Base-by-base conservation (phyloP, 2,888 invertebrate genomes). In the Phlogophora meticulosa region DNA sequence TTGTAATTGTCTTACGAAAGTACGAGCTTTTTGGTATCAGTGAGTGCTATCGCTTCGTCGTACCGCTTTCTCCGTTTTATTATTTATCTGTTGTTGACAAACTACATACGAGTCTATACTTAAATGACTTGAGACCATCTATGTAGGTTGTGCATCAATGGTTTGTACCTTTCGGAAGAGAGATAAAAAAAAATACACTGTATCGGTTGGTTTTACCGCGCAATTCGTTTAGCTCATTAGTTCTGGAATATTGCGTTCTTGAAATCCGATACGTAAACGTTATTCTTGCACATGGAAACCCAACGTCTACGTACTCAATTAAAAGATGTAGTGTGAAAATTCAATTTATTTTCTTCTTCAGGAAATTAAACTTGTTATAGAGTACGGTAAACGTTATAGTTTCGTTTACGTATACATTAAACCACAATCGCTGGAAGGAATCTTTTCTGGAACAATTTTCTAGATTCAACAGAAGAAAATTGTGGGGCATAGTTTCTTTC, bases 251-350 rank as follows among this genome's bases (percentile, higher is more conserved):
- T 68, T 68, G 72, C 56, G 65, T 65, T 65, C 65, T 67, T 53
- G 60, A 63, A 70, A 79, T 46, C n/a, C 0, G 61, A 65, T 70
- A 63, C 43, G 45, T 76, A 48, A 76, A 76, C 48, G 56, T 74
- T 72, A 53, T 76, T 69, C 52, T 57, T 15, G 43, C 22, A 15
- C 28, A 40, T 51, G 28, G 9, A 51, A 55, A 42, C 24, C 10
- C 10, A 20, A 32, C 20, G 46, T 28, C 45, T 55, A 32, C 17
- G 22, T 38, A 45, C n/a, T 38, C 17, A 60, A 60, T 68, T 68
- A 45, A 66, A 24, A 64, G 52, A 1, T 34, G 32, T 49, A 5
- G 32, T 22, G 28, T 28, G 32, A 36, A 56, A 60, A 56, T 34
- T 24, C 3, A 32, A 55, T 45, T 55, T 34, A 22, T 20, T 53